phyloP scores from a whole-genome alignment of 1,140 invertebrate species.

The Ceratoteleas bidentatus region DNA sequence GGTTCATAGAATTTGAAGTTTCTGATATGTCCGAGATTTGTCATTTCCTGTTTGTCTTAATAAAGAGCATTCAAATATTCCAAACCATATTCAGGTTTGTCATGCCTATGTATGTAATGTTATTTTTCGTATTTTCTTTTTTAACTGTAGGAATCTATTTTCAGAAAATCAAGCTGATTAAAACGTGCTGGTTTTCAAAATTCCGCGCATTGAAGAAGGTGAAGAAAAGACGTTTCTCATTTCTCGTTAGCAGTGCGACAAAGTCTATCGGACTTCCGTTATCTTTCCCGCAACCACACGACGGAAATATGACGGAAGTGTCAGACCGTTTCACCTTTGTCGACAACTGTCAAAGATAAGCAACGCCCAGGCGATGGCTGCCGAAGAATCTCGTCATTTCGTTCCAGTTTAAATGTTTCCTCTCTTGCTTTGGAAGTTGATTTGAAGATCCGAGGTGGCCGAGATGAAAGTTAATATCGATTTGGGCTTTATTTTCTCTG shows the following conservation, averaged over 20 bases:
- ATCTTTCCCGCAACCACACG: no score
- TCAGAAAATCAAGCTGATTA: no score
- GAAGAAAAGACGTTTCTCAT: conserved; percentile 79
- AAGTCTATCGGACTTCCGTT: no score
- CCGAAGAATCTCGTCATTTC: conserved; percentile 35
- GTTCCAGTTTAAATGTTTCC: conserved; percentile 20
- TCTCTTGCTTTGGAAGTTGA: conserved; percentile 21
- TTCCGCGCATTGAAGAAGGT: conserved; percentile 22
- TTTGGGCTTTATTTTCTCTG: conserved; percentile 29
- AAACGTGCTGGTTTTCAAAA: not conserved
- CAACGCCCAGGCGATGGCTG: conserved; percentile 51
- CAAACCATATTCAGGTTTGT: no score
- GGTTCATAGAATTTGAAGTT: no score
- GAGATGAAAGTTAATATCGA: conserved; percentile 16
- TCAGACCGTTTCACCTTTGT: conserved; percentile 76
- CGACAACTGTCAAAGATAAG: conserved; percentile 78
- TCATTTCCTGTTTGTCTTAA: no score
- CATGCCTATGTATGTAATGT: no score
- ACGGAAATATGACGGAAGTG: conserved; percentile 77
- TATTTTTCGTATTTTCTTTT: no score
- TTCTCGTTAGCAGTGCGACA: conserved; percentile 78
- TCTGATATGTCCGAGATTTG: no score
- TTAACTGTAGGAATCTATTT: no score
- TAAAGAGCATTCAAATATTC: no score
- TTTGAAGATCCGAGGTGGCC: not conserved